These are phyloP conservation scores for Callyntrura sp. DNA, from an alignment of 2,888 invertebrate species.

Conservation along the genomic window DNA sequence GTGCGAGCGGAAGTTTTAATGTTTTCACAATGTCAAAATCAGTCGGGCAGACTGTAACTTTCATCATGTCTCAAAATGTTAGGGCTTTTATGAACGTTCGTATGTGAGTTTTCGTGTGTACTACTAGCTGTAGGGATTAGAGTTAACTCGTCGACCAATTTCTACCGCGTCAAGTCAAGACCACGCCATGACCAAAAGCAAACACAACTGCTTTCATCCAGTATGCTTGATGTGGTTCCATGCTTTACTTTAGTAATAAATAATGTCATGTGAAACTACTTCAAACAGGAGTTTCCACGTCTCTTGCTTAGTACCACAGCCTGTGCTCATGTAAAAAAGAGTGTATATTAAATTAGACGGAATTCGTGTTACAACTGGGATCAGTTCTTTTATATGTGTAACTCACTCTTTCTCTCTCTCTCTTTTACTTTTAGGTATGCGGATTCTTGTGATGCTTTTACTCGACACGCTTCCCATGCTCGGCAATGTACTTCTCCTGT, in stretches of 20 bases:
- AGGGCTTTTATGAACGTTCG: too few species aligned
- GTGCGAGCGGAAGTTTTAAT: neutral
- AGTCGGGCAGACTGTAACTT: conserved; percentile 14
- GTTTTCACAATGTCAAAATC: conserved; percentile 25
- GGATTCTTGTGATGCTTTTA: conserved; percentile 98
- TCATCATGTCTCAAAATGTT: neutral
- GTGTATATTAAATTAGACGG: too few species aligned
- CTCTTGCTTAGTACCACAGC: too few species aligned
- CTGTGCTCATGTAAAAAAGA: too few species aligned
- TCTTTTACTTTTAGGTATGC: conserved; percentile 92
- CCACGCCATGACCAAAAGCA: conserved; percentile 29
- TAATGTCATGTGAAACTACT: too few species aligned
- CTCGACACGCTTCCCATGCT: conserved; percentile 99
- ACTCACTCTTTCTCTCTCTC: conserved; percentile 4
- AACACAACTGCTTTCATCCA: conserved; percentile 35
- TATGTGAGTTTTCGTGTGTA: too few species aligned
- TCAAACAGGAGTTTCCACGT: too few species aligned
- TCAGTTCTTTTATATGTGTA: too few species aligned
- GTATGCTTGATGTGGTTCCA: neutral
- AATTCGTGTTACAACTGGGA: too few species aligned
- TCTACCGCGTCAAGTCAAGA: too few species aligned
- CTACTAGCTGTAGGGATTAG: too few species aligned
- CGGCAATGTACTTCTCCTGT: conserved; percentile 98
- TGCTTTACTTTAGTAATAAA: neutral
- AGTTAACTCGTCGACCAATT: neutral